These are phyloP conservation scores for Mycteria americana DNA, from an alignment of 2,797 vertebrate genomes.

Conservation along the genomic window DNA sequence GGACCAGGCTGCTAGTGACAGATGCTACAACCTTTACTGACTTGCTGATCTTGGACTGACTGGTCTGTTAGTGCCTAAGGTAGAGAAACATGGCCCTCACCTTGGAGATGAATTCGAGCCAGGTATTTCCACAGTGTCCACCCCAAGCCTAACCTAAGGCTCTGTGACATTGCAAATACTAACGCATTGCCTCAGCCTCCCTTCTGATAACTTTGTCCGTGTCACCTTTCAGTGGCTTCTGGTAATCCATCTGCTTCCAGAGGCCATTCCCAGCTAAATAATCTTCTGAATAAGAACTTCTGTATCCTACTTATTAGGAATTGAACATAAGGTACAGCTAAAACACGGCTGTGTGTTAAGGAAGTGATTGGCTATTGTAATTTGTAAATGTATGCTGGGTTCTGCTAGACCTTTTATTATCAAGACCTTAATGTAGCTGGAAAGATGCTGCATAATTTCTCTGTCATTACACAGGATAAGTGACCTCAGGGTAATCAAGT, in stretches of 20 bases:
- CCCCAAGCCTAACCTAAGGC: background rate
- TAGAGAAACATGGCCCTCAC: background rate
- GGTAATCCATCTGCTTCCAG: background rate
- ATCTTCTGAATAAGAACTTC: background rate
- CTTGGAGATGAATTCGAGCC: background rate
- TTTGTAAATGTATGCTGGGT: conserved; percentile 7
- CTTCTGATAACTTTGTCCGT: background rate
- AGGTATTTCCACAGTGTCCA: background rate
- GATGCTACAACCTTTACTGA: background rate
- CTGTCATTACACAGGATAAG: conserved; percentile 19
- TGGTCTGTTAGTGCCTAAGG: background rate
- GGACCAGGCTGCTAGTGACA: background rate
- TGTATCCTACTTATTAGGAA: background rate
- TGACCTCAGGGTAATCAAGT: conserved; percentile 36
- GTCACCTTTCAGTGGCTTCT: background rate
- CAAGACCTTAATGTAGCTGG: conserved; percentile 7
- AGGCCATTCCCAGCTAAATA: background rate
- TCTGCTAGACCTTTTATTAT: conserved; percentile 40
- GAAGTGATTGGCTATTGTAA: background rate
- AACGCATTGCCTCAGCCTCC: background rate
- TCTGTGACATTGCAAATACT: background rate
- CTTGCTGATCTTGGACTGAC: background rate
- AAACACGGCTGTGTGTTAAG: background rate
- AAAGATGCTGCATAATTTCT: background rate
- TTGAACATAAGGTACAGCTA: background rate